Evolutionary conservation across 1,140 invertebrate species (phyloP).

Genomic region (Platorchestia sp.): DNA sequence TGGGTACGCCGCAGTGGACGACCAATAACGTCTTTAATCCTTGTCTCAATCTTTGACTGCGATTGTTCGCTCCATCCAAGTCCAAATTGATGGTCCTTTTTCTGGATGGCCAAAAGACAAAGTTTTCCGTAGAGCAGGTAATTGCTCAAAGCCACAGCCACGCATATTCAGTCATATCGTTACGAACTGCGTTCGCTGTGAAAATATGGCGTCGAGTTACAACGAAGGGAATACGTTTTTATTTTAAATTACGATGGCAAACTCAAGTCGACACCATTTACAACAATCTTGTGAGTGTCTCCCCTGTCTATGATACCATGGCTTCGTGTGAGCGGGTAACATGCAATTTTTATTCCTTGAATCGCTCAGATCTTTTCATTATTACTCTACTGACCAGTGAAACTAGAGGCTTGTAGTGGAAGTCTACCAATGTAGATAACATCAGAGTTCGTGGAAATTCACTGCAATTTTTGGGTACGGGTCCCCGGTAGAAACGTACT

Average conservation of each 20-base stretch:
- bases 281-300: too few species aligned
- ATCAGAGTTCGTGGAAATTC: conserved; percentile 6
- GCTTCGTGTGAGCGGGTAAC: not conserved
- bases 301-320: not conserved
- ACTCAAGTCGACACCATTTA: not conserved
- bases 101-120: not conserved
- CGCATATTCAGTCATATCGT: not conserved
- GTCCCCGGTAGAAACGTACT: not conserved
- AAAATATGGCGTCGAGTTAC: not conserved
- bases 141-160: not conserved
- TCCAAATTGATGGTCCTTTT: not conserved
- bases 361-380: not conserved
- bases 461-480: not conserved
- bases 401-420: not conserved
- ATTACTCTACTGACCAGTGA: not conserved
- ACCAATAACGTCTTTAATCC: not conserved
- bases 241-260: not conserved
- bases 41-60: not conserved
- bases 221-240: not conserved
- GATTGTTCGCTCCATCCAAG: not conserved
- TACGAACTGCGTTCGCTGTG: not conserved
- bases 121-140: not conserved
- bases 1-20: not conserved
- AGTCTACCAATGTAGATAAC: not conserved
- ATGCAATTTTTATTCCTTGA: not conserved